phyloP scores from a whole-genome alignment of 2,797 vertebrate species.

The Anableps anableps region DNA sequence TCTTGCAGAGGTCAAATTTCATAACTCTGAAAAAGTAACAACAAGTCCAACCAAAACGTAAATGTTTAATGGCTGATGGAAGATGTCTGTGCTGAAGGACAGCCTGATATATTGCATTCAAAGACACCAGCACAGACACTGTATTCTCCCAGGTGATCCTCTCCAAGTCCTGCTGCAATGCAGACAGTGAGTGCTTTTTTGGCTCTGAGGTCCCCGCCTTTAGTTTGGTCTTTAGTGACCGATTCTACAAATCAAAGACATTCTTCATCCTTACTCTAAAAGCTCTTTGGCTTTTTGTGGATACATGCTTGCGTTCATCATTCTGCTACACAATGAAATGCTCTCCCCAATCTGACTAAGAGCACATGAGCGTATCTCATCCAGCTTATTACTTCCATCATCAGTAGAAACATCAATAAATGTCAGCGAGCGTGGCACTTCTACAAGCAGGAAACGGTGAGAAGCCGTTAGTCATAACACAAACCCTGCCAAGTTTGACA shows the following conservation, averaged over 20 bases:
- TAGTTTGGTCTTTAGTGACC: not conserved
- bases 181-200: not conserved
- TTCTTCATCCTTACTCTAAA: not conserved
- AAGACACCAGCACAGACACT: not conserved
- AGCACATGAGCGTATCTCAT: not conserved
- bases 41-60: not conserved
- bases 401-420: slow-evolving; percentile 11
- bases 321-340: not conserved
- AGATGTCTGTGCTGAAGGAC: not conserved
- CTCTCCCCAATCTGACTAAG: not conserved
- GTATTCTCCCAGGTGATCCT: not conserved
- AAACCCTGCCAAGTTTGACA: not conserved
- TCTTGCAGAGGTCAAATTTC: not conserved
- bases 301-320: not conserved
- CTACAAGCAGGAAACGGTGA: not conserved
- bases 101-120: not conserved
- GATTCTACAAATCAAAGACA: not conserved
- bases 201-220: not conserved
- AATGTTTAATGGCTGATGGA: not conserved
- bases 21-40: not conserved
- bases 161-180: not conserved
- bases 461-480: not conserved
- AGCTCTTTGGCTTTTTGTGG: not conserved
- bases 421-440: not conserved
- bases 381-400: not conserved